Base-by-base conservation (phyloP, 2,113 vertebrate genomes). In the Numida meleagris region DNA sequence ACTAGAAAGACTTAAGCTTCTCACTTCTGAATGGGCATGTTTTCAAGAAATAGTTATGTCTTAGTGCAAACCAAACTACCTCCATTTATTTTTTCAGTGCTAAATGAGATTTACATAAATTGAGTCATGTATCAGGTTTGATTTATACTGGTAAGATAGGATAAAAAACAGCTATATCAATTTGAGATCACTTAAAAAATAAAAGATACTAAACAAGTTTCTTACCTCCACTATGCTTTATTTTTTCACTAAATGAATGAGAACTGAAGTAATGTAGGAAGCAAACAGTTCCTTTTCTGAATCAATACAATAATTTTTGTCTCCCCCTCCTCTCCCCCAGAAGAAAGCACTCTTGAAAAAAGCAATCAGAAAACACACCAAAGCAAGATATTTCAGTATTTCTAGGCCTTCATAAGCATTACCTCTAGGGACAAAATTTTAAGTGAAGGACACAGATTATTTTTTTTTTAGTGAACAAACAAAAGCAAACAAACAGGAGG, bases 231-330 rank as follows among this genome's bases (percentile, higher is more conserved):
- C n/a, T 40, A 83, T 33, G 33, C 50, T 67, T 88, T 92, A 46
- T 68, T 93, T 72, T 72, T 66, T 82, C 83, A 38, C 45, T 76
- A 93, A 92, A 75, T 20, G 34, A 94, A 89, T 33, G 70, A 94
- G 78, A 94, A 90, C 77, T 66, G 9, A 86, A 89, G 82, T 50
- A 91, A 95, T 23, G 34, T 55, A 34, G 17, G 40, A 82, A 50
- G 14, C 42, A 91, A 89, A 78, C 29, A n/a, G 17, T 88, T 85
- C 31, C 55, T 51, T 51, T 67, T 87, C 53, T 76, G 58, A 86
- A 76, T 50, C 2, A 1, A 59, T 11, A 78, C 16, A 66, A 48
- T 9, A 23, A 80, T 68, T 79, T 72, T 40, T 55, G 59, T 61
- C 25, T 59, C 42, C 46, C 14, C n/a, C n/a, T n/a, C n/a, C n/a